Conservation (phyloP, 1,140 invertebrate species). For the Drosophila navojoa region DNA sequence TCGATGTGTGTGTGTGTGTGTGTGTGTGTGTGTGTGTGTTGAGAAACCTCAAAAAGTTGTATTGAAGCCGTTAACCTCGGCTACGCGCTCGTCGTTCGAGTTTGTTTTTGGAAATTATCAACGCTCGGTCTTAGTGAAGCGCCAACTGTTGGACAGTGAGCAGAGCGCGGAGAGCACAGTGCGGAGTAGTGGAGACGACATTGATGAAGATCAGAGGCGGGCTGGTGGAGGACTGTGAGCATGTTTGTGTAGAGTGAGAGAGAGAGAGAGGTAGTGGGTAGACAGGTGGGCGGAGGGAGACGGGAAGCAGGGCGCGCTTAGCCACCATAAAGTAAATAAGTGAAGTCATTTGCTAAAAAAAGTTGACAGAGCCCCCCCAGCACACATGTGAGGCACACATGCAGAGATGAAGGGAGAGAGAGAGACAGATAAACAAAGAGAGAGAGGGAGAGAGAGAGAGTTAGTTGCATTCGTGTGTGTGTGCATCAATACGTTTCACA, state of each 20-base stretch:
- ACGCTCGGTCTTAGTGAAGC: constrained; percentile 42
- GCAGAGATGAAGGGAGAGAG: neutral
- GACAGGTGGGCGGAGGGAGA: neutral
- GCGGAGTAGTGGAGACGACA: neutral
- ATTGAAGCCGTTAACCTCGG: constrained; percentile 83
- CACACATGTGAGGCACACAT: constrained; percentile 66
- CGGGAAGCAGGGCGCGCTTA: constrained; percentile 7
- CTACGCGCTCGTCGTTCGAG: constrained; percentile 77
- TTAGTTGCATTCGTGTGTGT: neutral
- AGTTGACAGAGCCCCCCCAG: constrained; percentile 30
- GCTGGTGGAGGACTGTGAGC: too few relatives aligned
- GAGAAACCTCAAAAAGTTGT: constrained; percentile 81
- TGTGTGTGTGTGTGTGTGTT: constrained; percentile 25
- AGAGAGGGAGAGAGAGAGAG: too few relatives aligned
- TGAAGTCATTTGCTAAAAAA: constrained; percentile 82
- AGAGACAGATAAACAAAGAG: too few relatives aligned
- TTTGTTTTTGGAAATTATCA: constrained; percentile 78
- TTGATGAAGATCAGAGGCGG: constrained; percentile 1
- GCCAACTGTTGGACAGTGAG: neutral
- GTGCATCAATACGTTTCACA: constrained; percentile 48
- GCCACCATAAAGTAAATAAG: constrained; percentile 50
- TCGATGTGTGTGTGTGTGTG: constrained; percentile 30
- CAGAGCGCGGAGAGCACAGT: too few relatives aligned
- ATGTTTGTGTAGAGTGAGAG: neutral
- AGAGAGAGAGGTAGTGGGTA: neutral